Evolutionary conservation across 2,113 vertebrate genomes (phyloP), one percentile per base, ranked within the genome.

Genomic region (Scopus umbretta): DNA sequence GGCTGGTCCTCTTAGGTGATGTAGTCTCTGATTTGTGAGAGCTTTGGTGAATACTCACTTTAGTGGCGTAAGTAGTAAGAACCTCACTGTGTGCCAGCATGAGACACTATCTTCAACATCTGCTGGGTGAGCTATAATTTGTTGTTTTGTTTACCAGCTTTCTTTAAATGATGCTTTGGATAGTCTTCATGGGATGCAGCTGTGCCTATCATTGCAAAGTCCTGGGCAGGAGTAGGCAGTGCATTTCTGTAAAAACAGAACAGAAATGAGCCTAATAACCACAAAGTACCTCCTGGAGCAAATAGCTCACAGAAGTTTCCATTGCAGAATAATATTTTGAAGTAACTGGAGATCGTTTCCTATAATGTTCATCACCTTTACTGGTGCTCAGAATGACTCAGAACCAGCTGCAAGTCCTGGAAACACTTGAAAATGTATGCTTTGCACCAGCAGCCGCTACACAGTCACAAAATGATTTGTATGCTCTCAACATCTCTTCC

Each of bases 331-430:
- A 96, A 94, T 88, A 95, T 87, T 96, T 96, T 91, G 78, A 96
- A 94, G 84, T 91, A 95, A 82, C 62, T 80, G 58, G 89, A 94
- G 81, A 95, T 91, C 2, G 83, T 97, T 96, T 97, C 87, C 87
- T 94, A 82, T 82, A 92, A 90, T 0, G 50, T 70, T 96, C 89
- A 96, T 92, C 95, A 94, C 78, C 92, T 96, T 90, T 88, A 74
- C 67, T 95, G 47, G 18, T 83, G 81, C 86, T 95, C 86, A 89
- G 82, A 95, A 94, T 97, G 95, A 97, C 91, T 97, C 96, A 96
- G 94, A 95, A 86, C 45, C 94, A 97, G 86, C 96, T 96, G 96
- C 84, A 94, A 95, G 45, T 66, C 67, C 88, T 95, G 85, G 79
- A 88, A 93, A 94, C 71, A 73, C 78, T 96, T 87, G 78, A 94